These are phyloP conservation scores for Buteo buteo DNA, from an alignment of 2,113 vertebrate genomes.

Conservation along the genomic window DNA sequence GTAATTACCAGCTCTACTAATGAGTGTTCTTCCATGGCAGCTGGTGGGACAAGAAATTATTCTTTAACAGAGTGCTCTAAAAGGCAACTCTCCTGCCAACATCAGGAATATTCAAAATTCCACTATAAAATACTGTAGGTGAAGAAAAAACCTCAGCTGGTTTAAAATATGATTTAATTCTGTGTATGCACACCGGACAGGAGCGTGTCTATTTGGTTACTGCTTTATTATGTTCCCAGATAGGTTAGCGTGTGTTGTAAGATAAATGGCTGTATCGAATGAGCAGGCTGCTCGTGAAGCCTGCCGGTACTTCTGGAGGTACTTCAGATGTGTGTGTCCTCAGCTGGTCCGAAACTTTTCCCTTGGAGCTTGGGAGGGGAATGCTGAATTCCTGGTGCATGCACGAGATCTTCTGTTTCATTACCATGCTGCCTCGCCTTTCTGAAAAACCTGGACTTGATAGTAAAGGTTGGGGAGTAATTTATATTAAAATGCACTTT, in stretches of 20 bases:
- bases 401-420: not conserved
- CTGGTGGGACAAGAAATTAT: not conserved
- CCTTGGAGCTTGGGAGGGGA: not conserved
- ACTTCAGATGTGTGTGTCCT: not conserved
- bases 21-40: not conserved
- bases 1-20: not conserved
- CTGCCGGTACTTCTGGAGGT: not conserved
- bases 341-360: not conserved
- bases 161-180: not conserved
- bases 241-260: not conserved
- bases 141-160: not conserved
- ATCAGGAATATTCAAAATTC: not conserved
- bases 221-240: not conserved
- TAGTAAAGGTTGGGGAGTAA: not conserved
- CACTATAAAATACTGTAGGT: not conserved
- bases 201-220: not conserved
- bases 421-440: not conserved
- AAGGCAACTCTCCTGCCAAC: not conserved
- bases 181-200: not conserved
- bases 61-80: not conserved
- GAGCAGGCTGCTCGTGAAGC: not conserved
- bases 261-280: not conserved
- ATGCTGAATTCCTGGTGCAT: not conserved
- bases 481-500: not conserved
- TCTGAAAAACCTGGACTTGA: not conserved